Evolutionary conservation across 2,888 invertebrate species (phyloP), one percentile per base, ranked within the genome.

Genomic region (Tetanocera ferruginea): DNA sequence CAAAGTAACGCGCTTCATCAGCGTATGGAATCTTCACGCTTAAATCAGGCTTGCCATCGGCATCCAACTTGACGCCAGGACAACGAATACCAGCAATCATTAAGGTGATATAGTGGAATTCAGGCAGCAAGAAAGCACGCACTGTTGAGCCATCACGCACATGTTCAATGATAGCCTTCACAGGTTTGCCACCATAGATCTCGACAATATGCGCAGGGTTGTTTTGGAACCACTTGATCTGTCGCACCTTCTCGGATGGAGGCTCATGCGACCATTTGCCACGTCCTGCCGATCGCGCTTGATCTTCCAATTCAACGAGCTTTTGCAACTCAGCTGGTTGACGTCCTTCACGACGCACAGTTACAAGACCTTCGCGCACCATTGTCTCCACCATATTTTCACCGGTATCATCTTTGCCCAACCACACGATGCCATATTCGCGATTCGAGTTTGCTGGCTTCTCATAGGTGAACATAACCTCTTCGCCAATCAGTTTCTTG

Each of bases 101-200:
- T 78, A 99, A 90, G 0, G 98, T 99, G 78, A 99, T 94, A 86
- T 97, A 95, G 84, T 97, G 94, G 89, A 94, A 97, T 79, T 95
- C 96, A 1, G 98, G 98, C 77, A 98, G 90, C 14, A 99, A 91
- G 86, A 98, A 96, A 3, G 96, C 95, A 81, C 98, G 93, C 17
- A 98, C 94, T 0, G 99, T 99, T 49, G 98, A 98, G 0, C 99
- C 99, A 90, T 99, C 99, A 77, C 98, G 93, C 0, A 99, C 98
- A 91, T 98, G 97, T 88, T 99, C 99, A 84, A 99, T 95, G 77
- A 99, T 94, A 66, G 98, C 98, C 89, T 94, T 95, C 5, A 98
- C 91, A 0, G 97, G 97, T 87, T 97, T 95, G 52, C 95, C 94
- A 80, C 94, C 94, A 82, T 93, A 93, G 85, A 96, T 95, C 85